Base-by-base conservation (phyloP, 1,140 invertebrate genomes). In the Aporrectodea caliginosa region DNA sequence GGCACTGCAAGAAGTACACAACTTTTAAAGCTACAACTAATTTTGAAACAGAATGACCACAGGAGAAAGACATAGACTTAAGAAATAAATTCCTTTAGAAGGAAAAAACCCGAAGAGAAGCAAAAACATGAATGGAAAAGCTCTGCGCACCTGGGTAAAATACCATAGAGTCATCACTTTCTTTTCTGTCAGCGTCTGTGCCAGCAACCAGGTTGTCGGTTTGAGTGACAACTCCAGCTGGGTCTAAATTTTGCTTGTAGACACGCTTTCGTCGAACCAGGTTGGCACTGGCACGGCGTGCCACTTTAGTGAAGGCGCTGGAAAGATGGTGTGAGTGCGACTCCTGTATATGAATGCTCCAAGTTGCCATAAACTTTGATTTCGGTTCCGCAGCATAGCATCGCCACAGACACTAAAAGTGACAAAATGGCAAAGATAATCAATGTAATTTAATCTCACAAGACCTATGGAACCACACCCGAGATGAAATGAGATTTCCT, bases 351-450 rank as follows among this genome's bases (percentile, higher is more conserved):
- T 89, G 86, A 43, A 88, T 86, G 75, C 86, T 85, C 88, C 88
- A 89, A 0, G 88, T 89, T 6, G 88, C 87, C 35, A 84, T 81
- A 12, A 85, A 87, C 70, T 85, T 84, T n/a, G 84, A 86, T 0
- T 78, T 80, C 2, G 87, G 84, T n/a, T 87, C 85, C 0, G 87
- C 86, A 31, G 96, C 96, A 90, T 97, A 96, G 88, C 95, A 98
- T 81, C 96, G 90, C 96, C 96, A 98, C 72, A 97, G 90, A 83
- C 95, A 96, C 88, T 98, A 95, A 84, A 96, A 6, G 43, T 12
- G 43, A 58, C 6, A 58, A 22, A 58, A 22, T 12, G 43, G 22
- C 6, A 58, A 22, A 58, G 22, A 58, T 12, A 58, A 58, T n/a
- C 43, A 58, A 58, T 58, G 43, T 22, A 58, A 58, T 58, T 58